These are phyloP conservation scores for Sphenopsis melanotis DNA, from an alignment of 2,797 vertebrate species.

Conservation along the genomic window DNA sequence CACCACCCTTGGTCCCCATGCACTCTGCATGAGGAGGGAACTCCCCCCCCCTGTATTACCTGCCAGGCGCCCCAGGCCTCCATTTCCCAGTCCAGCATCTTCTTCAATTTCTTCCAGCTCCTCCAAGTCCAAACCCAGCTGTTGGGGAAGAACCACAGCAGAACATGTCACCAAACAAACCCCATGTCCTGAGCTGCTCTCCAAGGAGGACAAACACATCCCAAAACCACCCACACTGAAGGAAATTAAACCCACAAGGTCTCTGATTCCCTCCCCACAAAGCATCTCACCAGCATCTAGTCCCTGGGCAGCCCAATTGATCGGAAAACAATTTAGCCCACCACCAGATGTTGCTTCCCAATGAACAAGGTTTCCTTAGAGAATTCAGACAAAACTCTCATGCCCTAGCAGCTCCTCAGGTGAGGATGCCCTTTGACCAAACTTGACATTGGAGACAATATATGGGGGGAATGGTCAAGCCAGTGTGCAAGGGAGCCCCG, in stretches of 20 bases:
- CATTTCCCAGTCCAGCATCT: conserved; percentile 95
- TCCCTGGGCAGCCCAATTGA: not conserved
- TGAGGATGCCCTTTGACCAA: not conserved
- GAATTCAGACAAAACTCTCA: not conserved
- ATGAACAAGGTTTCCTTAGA: not conserved
- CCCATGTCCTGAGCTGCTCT: not conserved
- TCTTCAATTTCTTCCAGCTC: conserved; percentile 97
- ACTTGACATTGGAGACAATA: rapidly evolving
- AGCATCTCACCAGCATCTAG: not conserved
- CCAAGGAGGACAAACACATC: not conserved
- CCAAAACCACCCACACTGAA: not conserved
- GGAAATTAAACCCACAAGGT: not conserved
- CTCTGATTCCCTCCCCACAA: not conserved
- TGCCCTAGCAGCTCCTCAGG: not conserved
- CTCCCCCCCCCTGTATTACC: conserved; percentile 70
- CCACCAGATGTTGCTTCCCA: rapidly evolving
- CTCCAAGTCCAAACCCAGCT: conserved; percentile 96
- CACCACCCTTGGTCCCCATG: rapidly evolving
- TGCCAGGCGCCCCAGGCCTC: conserved; percentile 94
- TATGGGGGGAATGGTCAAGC: rapidly evolving
- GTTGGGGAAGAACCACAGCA: not conserved
- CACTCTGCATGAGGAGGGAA: rapidly evolving
- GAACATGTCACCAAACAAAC: not conserved
- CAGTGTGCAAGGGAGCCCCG: rapidly evolving
- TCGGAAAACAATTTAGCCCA: not conserved